Evolutionary conservation across 92 coral and sea anemone species (phyloP).

Genomic region (Epizoanthus ramosus): DNA sequence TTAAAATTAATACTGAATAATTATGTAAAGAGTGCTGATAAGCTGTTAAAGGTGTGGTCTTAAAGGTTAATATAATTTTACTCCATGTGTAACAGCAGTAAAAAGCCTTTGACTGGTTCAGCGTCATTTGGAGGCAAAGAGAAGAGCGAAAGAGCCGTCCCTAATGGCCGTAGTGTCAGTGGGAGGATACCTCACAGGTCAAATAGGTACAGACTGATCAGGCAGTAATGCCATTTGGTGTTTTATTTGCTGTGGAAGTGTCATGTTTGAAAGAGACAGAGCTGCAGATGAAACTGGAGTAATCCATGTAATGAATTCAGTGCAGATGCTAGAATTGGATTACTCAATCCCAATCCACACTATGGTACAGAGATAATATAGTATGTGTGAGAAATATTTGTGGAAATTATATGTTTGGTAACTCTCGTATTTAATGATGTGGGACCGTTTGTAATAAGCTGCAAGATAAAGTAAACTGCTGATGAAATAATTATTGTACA

Average conservation of each 20-base stretch:
- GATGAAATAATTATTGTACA: too few species aligned
- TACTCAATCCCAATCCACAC: too few species aligned
- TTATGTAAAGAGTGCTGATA: background rate
- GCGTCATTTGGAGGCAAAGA: constrained; percentile 40
- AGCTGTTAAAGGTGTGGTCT: constrained; percentile 3
- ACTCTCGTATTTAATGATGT: too few species aligned
- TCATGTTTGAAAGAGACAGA: too few species aligned
- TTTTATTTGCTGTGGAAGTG: constrained; percentile 16
- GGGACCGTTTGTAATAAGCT: too few species aligned
- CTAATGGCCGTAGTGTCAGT: constrained; percentile 32
- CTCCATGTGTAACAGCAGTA: constrained; percentile 27
- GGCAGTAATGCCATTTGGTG: constrained; percentile 20
- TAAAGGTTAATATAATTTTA: constrained; percentile 14
- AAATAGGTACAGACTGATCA: constrained; percentile 27
- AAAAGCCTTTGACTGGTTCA: constrained; percentile 42
- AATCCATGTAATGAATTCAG: too few species aligned
- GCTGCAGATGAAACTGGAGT: too few species aligned
- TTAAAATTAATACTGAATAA: background rate
- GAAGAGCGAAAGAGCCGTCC: constrained; percentile 35
- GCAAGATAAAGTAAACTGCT: too few species aligned
- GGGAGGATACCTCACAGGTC: constrained; percentile 25
- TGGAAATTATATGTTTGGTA: too few species aligned
- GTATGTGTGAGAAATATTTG: too few species aligned
- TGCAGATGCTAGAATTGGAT: too few species aligned
- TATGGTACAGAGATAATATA: too few species aligned